Evolutionary conservation across 2,113 vertebrate species (phyloP), one percentile per base, ranked within the genome.

Genomic region (Mesoclemmys tuberculata): DNA sequence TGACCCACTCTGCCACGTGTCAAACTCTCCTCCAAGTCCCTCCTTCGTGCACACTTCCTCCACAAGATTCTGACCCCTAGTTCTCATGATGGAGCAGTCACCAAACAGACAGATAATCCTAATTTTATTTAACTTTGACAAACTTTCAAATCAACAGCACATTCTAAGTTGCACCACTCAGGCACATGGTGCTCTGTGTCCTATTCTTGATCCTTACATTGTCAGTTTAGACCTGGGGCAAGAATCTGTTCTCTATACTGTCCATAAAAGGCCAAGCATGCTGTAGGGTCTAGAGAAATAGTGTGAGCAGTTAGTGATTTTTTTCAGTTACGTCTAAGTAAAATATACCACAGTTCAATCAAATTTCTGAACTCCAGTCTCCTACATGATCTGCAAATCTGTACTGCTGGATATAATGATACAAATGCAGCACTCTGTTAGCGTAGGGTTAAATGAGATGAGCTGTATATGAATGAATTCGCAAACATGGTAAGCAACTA

Each of bases 351-450:
- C 5, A 38, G 46, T 35, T 31, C 3, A 10, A 29, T 38, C 9
- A 35, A 48, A 5, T 83, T 87, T 78, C 84, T 93, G 51, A 52
- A n/a, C 83, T 89, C 81, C 44, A 4, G 0, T 80, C 94, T 89
- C 90, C 82, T 58, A 29, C 1, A 0, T 91, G 86, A 93, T 85
- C 93, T 95, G 92, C 89, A 82, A 92, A 89, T 91, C 91, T 88
- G 24, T 14, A 1, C 18, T 46, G 86, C 90, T 87, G 87, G 44
- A 84, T 71, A 94, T 80, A 61, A 79, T 12, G 29, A 82, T 84
- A 80, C 91, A 48, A 93, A 77, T 92, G 89, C 48, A 95, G 38
- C 46, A 29, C 83, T 94, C 89, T 85, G 91, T 92, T 83, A 92
- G 31, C n/a, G 51, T 80, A 79, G 87, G 91, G 87, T 90, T 86